These are phyloP conservation scores for Goniozus legneri DNA, from an alignment of 1,140 invertebrate genomes.

Conservation along the genomic window DNA sequence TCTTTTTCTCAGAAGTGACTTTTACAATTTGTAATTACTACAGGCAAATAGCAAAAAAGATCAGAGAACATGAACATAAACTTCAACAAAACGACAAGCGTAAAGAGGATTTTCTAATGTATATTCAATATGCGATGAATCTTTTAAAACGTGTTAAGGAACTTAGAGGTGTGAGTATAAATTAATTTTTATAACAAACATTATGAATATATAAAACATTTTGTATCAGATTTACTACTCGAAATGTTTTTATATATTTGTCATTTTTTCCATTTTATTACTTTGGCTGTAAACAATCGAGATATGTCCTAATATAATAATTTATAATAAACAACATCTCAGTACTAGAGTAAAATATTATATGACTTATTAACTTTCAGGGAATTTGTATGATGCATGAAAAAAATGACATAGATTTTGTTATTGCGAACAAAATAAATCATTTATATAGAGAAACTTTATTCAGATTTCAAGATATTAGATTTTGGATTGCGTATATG, in stretches of 20 bases:
- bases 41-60: constrained; percentile 60
- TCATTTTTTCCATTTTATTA: too few species aligned
- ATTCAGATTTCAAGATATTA: constrained; percentile 62
- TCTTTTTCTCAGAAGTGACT: constrained; percentile 6
- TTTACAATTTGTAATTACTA: constrained; percentile 7
- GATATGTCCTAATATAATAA: constrained; percentile 5
- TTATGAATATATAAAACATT: too few species aligned
- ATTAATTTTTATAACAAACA: too few species aligned
- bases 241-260: too few species aligned
- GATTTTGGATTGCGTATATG: constrained; percentile 70
- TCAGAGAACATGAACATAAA: constrained; percentile 70
- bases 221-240: too few species aligned
- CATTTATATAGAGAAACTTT: constrained; percentile 63
- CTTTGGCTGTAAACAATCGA: too few species aligned
- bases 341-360: too few species aligned
- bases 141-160: constrained; percentile 64
- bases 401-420: constrained; percentile 63
- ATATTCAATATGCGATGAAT: constrained; percentile 70
- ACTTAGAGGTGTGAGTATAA: constrained; percentile 52
- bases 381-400: constrained; percentile 59
- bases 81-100: constrained; percentile 63
- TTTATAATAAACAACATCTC: too few species aligned
- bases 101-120: constrained; percentile 70
- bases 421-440: constrained; percentile 64
- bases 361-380: constrained; percentile 38